Base-by-base conservation (phyloP, 1,140 invertebrate genomes). In the Bathynomus jamesi region DNA sequence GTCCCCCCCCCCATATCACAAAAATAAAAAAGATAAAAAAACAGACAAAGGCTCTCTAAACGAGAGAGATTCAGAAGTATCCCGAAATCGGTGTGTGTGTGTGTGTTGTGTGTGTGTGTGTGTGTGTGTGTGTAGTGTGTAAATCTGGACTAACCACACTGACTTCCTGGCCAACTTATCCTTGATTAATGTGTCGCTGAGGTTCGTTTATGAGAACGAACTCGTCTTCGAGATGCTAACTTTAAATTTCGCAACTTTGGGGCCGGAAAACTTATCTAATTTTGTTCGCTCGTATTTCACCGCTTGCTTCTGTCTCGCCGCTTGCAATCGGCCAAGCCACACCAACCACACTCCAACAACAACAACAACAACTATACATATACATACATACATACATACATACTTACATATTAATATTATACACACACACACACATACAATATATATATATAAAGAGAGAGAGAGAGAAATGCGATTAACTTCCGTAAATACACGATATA, bases 401-500 rank as follows among this genome's bases (percentile, higher is more conserved):
- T 40, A 40, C 17, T 8, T 40, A 40, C 17, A 40, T 40, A 40
- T 40, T 8, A 8, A 40, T 40, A 40, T 40, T 8, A 8, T 40
- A 40, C 17, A 40, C 17, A 40, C 17, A 40, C 17, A 40, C 17
- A 40, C 17, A 53, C 21, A 53, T 53, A 53, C 21, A 53, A n/a
- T 53, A 53, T 53, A 53, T 53, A 53, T 53, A 53, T 53, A 53
- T 53, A n/a, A n/a, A n/a, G n/a, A n/a, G n/a, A n/a, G n/a, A n/a
- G n/a, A n/a, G n/a, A n/a, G n/a, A n/a, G n/a, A n/a, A n/a, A n/a
- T n/a, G n/a, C n/a, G n/a, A n/a, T n/a, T n/a, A n/a, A n/a, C n/a
- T n/a, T 53, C 13, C 21, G 21, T 53, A 53, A 17, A 53, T 53
- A 53, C 21, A 53, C 21, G 2, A 53, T 3, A 53, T 53, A 53